A percentile compares a stretch with the other conserved stretches of the same genome.
phyloP scores from a whole-genome alignment of 2,797 vertebrate species.

The Gallinago stenura region DNA sequence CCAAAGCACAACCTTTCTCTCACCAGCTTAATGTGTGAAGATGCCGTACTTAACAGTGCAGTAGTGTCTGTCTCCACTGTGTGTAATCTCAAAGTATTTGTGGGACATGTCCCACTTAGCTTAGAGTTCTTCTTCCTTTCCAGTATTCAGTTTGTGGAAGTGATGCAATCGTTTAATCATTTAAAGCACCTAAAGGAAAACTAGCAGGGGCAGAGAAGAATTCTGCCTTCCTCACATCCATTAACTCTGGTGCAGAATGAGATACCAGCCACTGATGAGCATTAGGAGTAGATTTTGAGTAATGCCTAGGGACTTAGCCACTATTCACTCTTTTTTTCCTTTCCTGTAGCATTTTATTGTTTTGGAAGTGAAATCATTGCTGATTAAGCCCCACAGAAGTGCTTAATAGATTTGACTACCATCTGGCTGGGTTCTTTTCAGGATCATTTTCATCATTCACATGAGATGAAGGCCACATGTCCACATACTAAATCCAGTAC shows the following conservation, averaged over 20 bases:
- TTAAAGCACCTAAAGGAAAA: neutral
- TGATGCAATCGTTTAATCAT: neutral
- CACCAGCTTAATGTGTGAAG: neutral
- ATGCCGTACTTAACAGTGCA: neutral
- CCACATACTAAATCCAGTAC: neutral
- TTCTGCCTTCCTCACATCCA: neutral
- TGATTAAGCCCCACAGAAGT: neutral
- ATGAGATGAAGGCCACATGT: neutral
- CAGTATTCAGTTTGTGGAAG: neutral
- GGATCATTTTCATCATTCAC: neutral
- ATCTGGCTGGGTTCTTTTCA: neutral
- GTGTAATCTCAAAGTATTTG: neutral
- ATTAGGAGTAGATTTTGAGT: neutral
- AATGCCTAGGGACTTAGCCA: neutral
- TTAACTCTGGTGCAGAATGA: neutral
- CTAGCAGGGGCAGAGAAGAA: neutral
- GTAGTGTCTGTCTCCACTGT: neutral
- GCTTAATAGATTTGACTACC: neutral
- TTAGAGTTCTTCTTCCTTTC: neutral
- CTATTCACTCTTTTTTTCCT: neutral
- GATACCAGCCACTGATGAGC: neutral
- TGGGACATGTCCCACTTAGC: neutral
- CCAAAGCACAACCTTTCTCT: neutral
- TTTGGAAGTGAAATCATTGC: neutral
- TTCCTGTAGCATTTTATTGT: neutral